Evolutionary conservation across 2,113 vertebrate species (phyloP).

Genomic region (Megaceryle maxima): DNA sequence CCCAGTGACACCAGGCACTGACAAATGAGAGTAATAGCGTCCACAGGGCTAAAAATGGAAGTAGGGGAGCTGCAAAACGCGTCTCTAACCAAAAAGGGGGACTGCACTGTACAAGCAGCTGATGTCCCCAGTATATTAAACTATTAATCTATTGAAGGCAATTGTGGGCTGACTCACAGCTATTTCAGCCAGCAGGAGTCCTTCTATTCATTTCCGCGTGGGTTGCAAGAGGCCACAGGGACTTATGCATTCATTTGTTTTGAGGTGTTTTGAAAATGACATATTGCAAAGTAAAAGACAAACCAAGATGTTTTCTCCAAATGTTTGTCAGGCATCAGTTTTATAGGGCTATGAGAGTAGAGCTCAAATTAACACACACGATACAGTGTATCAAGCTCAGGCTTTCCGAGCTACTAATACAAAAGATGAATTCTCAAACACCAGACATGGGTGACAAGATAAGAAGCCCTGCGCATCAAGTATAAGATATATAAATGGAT

Average conservation of each 20-base stretch:
- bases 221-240: background rate
- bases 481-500: constrained; percentile 13
- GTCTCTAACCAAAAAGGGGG: background rate
- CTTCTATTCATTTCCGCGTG: background rate
- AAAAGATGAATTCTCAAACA: background rate
- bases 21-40: background rate
- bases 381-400: background rate
- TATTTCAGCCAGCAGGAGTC: background rate
- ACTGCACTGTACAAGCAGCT: background rate
- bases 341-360: background rate
- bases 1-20: background rate
- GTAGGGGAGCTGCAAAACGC: background rate
- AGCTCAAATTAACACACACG: background rate
- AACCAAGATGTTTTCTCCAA: background rate
- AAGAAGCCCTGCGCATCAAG: background rate
- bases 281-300: background rate
- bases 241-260: rapidly evolving
- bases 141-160: background rate
- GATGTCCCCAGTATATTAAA: background rate
- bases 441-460: constrained; percentile 24
- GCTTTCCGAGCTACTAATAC: background rate
- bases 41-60: background rate
- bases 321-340: background rate
- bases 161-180: background rate
- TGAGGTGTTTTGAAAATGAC: background rate